These are phyloP conservation scores for Sterna hirundo DNA, from an alignment of 2,113 vertebrate genomes.

Conservation along the genomic window DNA sequence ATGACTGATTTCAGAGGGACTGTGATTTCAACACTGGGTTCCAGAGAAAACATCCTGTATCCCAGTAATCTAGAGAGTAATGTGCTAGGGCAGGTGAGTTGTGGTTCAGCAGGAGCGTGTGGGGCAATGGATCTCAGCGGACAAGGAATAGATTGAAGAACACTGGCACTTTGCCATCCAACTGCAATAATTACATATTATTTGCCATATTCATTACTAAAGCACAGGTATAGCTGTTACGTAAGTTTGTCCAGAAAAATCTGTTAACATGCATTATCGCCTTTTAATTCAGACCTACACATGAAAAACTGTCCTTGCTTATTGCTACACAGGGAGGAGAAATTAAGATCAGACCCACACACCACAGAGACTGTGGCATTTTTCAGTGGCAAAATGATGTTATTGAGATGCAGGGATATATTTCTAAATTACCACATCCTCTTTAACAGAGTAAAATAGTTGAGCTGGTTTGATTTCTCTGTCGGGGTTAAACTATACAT, in stretches of 20 bases:
- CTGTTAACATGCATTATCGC: background rate
- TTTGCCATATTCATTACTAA: background rate
- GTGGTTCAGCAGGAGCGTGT: background rate
- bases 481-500: background rate
- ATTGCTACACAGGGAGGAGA: background rate
- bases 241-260: background rate
- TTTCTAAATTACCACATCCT: background rate
- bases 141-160: background rate
- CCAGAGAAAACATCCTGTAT: background rate
- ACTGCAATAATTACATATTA: background rate
- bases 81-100: rapidly evolving
- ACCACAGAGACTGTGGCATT: background rate
- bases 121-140: background rate
- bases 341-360: background rate
- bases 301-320: background rate
- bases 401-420: background rate
- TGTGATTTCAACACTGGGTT: background rate
- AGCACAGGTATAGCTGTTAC: background rate
- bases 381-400: background rate
- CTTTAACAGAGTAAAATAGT: background rate
- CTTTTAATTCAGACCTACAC: background rate
- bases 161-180: background rate
- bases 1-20: background rate
- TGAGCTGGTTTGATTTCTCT: background rate
- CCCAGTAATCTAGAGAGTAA: background rate